Evolutionary conservation across 2,888 invertebrate species (phyloP).

Genomic region (Archaeoteleia sp.): DNA sequence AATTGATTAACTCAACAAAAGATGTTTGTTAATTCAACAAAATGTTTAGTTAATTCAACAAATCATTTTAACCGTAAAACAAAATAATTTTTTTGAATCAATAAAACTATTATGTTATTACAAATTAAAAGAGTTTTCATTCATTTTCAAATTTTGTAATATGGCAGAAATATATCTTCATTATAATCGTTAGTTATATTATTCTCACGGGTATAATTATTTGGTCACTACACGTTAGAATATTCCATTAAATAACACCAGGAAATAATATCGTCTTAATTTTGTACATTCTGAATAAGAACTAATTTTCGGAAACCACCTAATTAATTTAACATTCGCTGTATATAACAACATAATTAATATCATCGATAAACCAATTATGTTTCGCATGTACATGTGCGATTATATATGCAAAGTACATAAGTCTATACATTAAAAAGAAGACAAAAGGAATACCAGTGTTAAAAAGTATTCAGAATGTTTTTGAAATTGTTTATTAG

Average conservation of each 20-base stretch:
- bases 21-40: too few species aligned
- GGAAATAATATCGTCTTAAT: slow-evolving; percentile 28
- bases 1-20: too few species aligned
- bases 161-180: too few species aligned
- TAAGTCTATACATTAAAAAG: slow-evolving; percentile 8
- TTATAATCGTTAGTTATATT: slow-evolving; percentile 15
- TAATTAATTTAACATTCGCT: slow-evolving; percentile 32
- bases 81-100: too few species aligned
- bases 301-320: slow-evolving; percentile 33
- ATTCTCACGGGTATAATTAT: slow-evolving; percentile 1
- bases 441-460: neutral
- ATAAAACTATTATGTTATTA: too few species aligned
- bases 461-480: slow-evolving; percentile 6
- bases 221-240: neutral
- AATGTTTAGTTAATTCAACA: too few species aligned
- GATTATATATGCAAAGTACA: neutral
- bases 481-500: too few species aligned
- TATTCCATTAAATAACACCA: slow-evolving; percentile 22
- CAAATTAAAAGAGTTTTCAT: too few species aligned
- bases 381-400: neutral
- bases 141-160: too few species aligned
- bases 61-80: too few species aligned
- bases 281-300: slow-evolving; percentile 28
- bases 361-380: slow-evolving; percentile 27
- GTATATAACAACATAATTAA: slow-evolving; percentile 29